These are phyloP conservation scores for Mus pahari DNA, from an alignment of 2,113 vertebrate genomes.

Conservation along the genomic window DNA sequence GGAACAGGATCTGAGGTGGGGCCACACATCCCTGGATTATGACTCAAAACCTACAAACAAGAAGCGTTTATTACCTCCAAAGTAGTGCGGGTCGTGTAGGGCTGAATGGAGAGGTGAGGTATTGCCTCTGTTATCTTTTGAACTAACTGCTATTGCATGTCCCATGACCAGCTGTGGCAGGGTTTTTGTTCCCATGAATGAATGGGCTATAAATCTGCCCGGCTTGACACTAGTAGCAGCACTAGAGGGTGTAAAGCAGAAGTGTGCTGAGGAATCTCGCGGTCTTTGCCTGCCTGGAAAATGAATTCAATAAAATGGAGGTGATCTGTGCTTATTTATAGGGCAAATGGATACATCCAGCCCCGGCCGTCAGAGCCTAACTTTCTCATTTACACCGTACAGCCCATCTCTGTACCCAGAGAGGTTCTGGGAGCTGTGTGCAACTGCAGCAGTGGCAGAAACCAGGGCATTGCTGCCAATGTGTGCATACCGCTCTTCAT, in stretches of 20 bases:
- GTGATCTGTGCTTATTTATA: constrained; percentile 91
- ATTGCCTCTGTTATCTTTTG: constrained; percentile 89
- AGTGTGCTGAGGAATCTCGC: constrained; percentile 88
- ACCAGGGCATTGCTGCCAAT: neutral
- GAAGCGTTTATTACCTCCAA: constrained; percentile 88
- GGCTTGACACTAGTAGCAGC: constrained; percentile 85
- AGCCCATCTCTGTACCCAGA: constrained; percentile 75
- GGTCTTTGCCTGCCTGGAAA: constrained; percentile 89
- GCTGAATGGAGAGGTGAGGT: constrained; percentile 87
- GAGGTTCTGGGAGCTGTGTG: constrained; percentile 63
- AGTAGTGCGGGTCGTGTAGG: constrained; percentile 83
- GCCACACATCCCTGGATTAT: constrained; percentile 82
- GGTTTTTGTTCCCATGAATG: constrained; percentile 91
- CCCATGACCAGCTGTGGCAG: constrained; percentile 88
- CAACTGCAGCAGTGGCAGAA: constrained; percentile 49
- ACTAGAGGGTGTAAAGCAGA: constrained; percentile 87
- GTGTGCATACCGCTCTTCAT: neutral
- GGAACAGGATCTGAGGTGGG: constrained; percentile 74
- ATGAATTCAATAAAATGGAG: constrained; percentile 90
- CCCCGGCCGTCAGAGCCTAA: constrained; percentile 85
- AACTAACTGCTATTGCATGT: constrained; percentile 89
- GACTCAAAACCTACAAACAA: constrained; percentile 85
- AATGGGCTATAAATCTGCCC: constrained; percentile 91
- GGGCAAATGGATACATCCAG: constrained; percentile 86
- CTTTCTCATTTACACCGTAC: constrained; percentile 84